Evolutionary conservation across 2,797 vertebrate genomes (phyloP), one percentile per base, ranked within the genome.

Genomic region (Myotis myotis): DNA sequence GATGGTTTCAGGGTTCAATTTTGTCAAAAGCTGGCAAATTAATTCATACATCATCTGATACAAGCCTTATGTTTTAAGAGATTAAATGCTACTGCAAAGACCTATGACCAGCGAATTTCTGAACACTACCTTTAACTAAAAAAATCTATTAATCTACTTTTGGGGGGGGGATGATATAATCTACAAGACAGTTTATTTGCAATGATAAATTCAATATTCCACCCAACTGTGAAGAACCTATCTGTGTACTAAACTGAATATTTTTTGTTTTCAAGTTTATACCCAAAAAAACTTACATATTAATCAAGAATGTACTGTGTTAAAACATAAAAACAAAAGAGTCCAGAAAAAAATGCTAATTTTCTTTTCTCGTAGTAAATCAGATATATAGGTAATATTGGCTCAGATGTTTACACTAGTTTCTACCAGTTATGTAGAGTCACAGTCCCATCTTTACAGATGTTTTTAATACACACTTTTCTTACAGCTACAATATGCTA

Each of bases 141-240:
- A 91, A 91, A 96, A 96, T 83, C 71, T 55, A 96, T 85, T 97
- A 68, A 94, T 95, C 19, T 96, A 87, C 89, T 95, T 97, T 95
- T 79, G 13, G 49, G 44, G 30, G 44, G 30, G 11, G 20, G 89
- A 91, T 64, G 87, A 95, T 94, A 92, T 91, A 96, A 96, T 89
- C 94, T 97, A 94, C 68, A 71, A 97, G 93, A 97, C 86, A 98
- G 84, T 95, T 95, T 90, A 94, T 96, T 94, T 97, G 93, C 80
- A 1, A 0, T 95, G 95, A 95, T 51, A 64, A 97, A 89, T 96
- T 97, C 96, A 95, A 89, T 93, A 78, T 91, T 96, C 96, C 92
- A 96, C n/a, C 53, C 94, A 97, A 98, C 72, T 96, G 93, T 95
- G 71, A 75, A 97, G 92, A 92, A 74, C 97, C 95, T 78, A 78